phyloP scores from a whole-genome alignment of 2,113 vertebrate genomes.

The Ctenodactylus gundi region DNA sequence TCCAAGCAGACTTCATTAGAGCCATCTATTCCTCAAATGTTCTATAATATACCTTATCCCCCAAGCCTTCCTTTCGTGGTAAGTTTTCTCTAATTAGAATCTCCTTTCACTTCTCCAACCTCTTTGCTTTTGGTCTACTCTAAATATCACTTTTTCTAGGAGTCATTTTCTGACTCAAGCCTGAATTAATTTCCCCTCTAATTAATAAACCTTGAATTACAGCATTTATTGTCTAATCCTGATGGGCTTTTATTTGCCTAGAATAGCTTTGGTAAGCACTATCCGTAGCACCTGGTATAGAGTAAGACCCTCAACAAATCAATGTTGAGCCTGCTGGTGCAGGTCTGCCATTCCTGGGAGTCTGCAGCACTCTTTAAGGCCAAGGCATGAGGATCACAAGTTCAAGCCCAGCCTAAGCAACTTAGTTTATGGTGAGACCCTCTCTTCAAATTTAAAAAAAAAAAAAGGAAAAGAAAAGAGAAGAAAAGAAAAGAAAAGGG shows the following conservation, averaged over 20 bases:
- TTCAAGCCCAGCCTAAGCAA: too few species aligned
- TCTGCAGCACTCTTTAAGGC: too few species aligned
- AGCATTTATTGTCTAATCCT: neutral
- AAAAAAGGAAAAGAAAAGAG: too few species aligned
- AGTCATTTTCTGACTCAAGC: neutral
- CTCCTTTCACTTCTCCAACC: neutral
- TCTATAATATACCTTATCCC: neutral
- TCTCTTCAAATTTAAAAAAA: too few species aligned
- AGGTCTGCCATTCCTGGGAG: too few species aligned
- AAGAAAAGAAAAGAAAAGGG: too few species aligned
- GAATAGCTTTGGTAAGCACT: neutral
- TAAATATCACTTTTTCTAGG: neutral
- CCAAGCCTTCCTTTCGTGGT: neutral
- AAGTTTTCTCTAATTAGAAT: neutral
- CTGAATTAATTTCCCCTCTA: neutral
- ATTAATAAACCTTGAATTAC: neutral
- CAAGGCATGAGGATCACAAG: too few species aligned
- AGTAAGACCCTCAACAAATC: neutral
- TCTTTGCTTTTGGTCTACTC: conserved; percentile 23
- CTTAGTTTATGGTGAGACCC: too few species aligned
- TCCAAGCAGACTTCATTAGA: neutral
- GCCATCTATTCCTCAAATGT: neutral
- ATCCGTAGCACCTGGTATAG: neutral
- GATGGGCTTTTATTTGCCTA: neutral
- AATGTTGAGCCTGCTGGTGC: too few species aligned